phyloP scores from a whole-genome alignment of 2,888 invertebrate genomes.

The Argynnis bischoffii region DNA sequence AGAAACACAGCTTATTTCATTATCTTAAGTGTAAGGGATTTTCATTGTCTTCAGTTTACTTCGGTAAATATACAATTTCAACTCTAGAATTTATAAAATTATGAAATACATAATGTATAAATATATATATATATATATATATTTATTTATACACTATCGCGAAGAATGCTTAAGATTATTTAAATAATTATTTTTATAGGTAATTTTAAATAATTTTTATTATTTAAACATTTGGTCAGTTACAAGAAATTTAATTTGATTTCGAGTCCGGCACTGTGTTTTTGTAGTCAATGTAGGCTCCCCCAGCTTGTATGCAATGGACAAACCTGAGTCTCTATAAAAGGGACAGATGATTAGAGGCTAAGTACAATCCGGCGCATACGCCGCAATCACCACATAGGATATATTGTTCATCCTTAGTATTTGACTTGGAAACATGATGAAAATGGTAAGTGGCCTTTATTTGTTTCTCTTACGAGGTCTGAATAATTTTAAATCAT shows the following conservation, averaged over 20 bases:
- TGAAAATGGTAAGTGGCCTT: conserved; percentile 63
- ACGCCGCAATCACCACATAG: conserved; percentile 68
- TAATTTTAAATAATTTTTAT: neutral
- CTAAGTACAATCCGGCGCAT: conserved; percentile 75
- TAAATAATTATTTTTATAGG: neutral
- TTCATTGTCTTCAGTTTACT: too few species aligned
- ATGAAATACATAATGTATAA: too few species aligned
- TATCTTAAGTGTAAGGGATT: too few species aligned
- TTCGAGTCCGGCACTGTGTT: conserved; percentile 62
- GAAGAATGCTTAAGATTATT: too few species aligned
- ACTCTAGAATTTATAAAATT: too few species aligned
- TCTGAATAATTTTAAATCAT: neutral
- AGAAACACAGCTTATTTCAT: too few species aligned
- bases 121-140: too few species aligned
- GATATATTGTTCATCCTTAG: conserved; percentile 52
- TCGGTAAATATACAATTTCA: too few species aligned
- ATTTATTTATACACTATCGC: too few species aligned
- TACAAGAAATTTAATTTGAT: neutral
- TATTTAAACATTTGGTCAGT: conserved; percentile 23
- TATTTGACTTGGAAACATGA: conserved; percentile 42
- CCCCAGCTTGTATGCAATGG: conserved; percentile 72
- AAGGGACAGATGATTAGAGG: conserved; percentile 79
- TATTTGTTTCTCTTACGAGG: conserved; percentile 1
- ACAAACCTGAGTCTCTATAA: conserved; percentile 79
- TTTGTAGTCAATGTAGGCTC: conserved; percentile 67